Evolutionary conservation across 2,113 vertebrate species (phyloP).

Genomic region (Callipepla californica): DNA sequence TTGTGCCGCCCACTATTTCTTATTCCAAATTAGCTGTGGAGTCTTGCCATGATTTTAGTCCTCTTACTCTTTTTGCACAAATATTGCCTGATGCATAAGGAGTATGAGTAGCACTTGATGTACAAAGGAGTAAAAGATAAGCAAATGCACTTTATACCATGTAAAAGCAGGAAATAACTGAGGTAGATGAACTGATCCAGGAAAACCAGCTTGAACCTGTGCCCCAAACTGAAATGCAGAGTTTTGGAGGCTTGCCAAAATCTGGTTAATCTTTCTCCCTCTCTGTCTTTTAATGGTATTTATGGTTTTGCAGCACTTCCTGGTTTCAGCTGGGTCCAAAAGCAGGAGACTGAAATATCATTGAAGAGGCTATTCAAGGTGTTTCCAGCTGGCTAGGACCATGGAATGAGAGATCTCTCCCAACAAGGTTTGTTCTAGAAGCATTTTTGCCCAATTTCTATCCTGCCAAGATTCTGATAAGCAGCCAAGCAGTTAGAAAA

Average conservation of each 20-base stretch:
- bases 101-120: background rate
- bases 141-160: background rate
- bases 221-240: constrained; percentile 51
- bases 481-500: constrained; percentile 43
- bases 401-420: constrained; percentile 43
- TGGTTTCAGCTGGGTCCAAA: constrained; percentile 61
- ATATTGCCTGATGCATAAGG: background rate
- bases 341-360: constrained; percentile 61
- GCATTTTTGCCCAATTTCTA: constrained; percentile 34
- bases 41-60: constrained; percentile 50
- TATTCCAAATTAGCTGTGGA: constrained; percentile 55
- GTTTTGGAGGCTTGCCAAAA: constrained; percentile 49
- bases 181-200: background rate
- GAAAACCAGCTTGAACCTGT: constrained; percentile 56
- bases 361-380: constrained; percentile 56
- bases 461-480: constrained; percentile 33
- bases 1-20: constrained; percentile 23
- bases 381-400: constrained; percentile 60
- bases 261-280: constrained; percentile 66
- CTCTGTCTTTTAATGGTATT: constrained; percentile 52
- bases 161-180: background rate
- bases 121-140: background rate
- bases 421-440: constrained; percentile 59
- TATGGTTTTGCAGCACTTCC: constrained; percentile 21
- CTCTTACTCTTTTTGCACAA: constrained; percentile 17